Base-by-base conservation (phyloP, 2,888 invertebrate genomes). In the Phalera bucephala region DNA sequence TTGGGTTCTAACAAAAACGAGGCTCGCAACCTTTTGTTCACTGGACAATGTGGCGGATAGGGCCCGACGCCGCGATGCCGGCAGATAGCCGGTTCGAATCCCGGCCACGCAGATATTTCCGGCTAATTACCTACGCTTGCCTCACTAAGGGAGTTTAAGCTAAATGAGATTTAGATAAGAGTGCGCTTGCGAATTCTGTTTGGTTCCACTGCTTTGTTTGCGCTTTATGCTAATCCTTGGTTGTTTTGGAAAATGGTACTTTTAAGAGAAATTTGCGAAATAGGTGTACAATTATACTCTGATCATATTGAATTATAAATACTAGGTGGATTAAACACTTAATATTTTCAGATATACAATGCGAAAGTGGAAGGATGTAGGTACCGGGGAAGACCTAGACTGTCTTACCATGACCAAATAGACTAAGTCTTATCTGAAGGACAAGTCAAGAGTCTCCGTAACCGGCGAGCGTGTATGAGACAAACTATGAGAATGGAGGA, bases 21-120 rank as follows among this genome's bases (percentile, higher is more conserved):
- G 51, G 49, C 38, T 34, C 36, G 33, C 39, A 42, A 47, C 40
- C 61, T 67, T 78, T 81, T 76, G 72, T 78, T 72, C 48, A 54
- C 52, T 45, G 45, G 48, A 69, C 71, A 74, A 71, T 68, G 76
- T 71, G 57, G 42, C 34, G 62, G 61, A 60, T 56, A 61, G 51
- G 39, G 38, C 43, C 51, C 45, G 75, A 57, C 83, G 79, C 77
- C 80, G 56, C 63, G 82, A 84, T 83, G 82, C 47, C 78, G 77
- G 61, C 57, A 52, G 84, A 83, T 85, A 80, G 72, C 54, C 33
- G 50, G 67, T 73, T 76, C 72, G 67, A 75, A 50, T 59, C 65
- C 59, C 43, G 65, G 52, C 58, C 57, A 58, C 45, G 73, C 72
- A 70, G 78, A 82, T 80, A 77, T 73, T 74, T 71, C 65, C 64